Conservation (phyloP, 1,140 invertebrate species). For the Drosophila kohkoa region DNA sequence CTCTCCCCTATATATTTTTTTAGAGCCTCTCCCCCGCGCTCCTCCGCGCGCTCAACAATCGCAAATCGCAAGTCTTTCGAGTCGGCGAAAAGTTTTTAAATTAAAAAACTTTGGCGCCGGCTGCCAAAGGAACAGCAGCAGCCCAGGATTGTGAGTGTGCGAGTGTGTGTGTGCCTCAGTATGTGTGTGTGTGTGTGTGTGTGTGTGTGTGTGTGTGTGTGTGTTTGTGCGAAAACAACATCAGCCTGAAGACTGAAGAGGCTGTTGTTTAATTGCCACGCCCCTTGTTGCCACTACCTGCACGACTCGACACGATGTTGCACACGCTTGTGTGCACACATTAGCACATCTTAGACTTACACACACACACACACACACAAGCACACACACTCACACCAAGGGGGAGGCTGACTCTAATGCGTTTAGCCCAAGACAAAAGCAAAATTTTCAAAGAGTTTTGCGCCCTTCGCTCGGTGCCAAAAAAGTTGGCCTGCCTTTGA, state of each 20-base stretch:
- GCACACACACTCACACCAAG: not conserved
- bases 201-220: conserved; percentile 15
- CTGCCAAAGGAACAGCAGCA: conserved; percentile 49
- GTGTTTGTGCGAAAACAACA: conserved; percentile 41
- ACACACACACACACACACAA: not conserved
- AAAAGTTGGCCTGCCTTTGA: conserved; percentile 17
- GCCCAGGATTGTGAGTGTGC: conserved; percentile 17
- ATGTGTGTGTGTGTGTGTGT: conserved; percentile 26
- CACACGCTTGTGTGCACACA: conserved; percentile 70
- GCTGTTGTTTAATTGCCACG: conserved; percentile 68
- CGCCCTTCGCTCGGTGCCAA: conserved; percentile 17
- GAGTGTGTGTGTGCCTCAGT: not conserved
- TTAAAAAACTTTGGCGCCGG: conserved; percentile 75
- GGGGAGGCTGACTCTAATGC: conserved; percentile 47
- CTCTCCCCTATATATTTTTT: not conserved
- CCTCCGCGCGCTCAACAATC: not conserved
- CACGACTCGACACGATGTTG: conserved; percentile 5
- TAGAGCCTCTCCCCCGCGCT: not conserved
- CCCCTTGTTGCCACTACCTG: conserved; percentile 42
- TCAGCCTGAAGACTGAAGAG: conserved; percentile 18
- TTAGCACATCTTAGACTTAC: conserved; percentile 30
- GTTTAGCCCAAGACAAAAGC: conserved; percentile 62
- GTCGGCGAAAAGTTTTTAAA: conserved; percentile 72
- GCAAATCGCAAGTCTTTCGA: conserved; percentile 22
- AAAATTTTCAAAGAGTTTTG: conserved; percentile 53